Evolutionary conservation across 2,888 invertebrate species (phyloP), one percentile per base, ranked within the genome.

Genomic region (Encarsia formosa): DNA sequence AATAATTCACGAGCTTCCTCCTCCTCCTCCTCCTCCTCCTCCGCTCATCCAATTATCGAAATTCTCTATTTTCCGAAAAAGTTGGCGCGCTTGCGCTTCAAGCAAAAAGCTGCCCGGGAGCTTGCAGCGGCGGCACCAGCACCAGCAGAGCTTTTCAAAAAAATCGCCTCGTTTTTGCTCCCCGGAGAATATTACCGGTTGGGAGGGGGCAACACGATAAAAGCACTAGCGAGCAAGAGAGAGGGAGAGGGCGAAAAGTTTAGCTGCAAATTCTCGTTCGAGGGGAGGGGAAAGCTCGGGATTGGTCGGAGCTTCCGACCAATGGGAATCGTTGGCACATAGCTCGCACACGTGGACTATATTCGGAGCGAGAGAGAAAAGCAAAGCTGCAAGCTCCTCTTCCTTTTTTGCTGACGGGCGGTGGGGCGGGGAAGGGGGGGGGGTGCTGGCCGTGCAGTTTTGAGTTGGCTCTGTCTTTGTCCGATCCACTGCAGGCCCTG

Each of bases 311-410:
- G 3, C 9, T 3, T 2, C 38, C 40, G 59, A 57, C 71, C 70
- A 70, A 71, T 71, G 51, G 57, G 52, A 44, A 47, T 63, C 35
- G 63, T 66, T n/a, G 65, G 66, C 65, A 66, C 68, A 69, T 67
- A 66, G 65, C 63, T 64, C 65, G 65, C 68, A 70, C 70, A 70
- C 71, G 70, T 70, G 70, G 70, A 4, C 32, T 13, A 4, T 5
- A 5, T 13, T 15, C 63, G 60, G 59, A 62, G 61, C 61, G 64
- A 66, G 63, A 63, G 67, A 70, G 68, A 70, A 69, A 66, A 66
- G 66, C 66, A 64, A 65, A 68, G 69, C 69, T 61, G 64, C 60
- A 59, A 54, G 63, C 61, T 52, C 52, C 54, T n/a, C n/a, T n/a
- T n/a, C n/a, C n/a, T n/a, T n/a, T n/a, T n/a, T n/a, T n/a, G n/a